A percentile compares a stretch with the other conserved stretches of the same genome.
Conservation (phyloP, 2,888 invertebrate genomes). For the Alloplasta piceator region DNA sequence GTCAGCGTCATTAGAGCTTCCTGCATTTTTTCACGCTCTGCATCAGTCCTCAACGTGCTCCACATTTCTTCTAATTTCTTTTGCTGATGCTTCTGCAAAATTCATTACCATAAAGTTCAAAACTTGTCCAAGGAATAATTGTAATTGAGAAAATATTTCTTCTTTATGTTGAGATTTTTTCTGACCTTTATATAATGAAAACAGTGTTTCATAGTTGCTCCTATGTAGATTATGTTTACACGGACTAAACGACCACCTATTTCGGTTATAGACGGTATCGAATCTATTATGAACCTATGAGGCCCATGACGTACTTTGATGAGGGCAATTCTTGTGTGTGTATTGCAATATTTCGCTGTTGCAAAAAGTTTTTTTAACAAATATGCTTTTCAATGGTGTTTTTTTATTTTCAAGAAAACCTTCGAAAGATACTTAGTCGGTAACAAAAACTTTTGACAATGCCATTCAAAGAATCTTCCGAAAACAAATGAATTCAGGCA, state of each 20-base stretch:
- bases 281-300: conserved; percentile 88
- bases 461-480: no score
- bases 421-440: no score
- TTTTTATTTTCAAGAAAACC: no score
- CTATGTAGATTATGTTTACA: conserved; percentile 88
- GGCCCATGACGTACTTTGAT: conserved; percentile 90
- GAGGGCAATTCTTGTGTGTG: conserved; percentile 89
- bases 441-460: no score
- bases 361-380: conserved; percentile 31
- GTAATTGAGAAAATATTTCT: background rate
- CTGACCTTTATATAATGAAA: conserved; percentile 87
- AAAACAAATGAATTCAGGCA: no score
- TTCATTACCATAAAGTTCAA: background rate
- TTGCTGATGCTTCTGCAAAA: conserved; percentile 86
- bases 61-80: conserved; percentile 87
- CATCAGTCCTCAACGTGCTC: conserved; percentile 86
- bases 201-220: conserved; percentile 92
- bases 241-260: conserved; percentile 87
- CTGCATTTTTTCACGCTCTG: conserved; percentile 86
- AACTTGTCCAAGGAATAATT: background rate
- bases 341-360: conserved; percentile 91
- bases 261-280: conserved; percentile 88
- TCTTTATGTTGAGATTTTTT: conserved; percentile 78
- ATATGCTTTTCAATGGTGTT: background rate
- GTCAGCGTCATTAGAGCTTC: conserved; percentile 80